Conservation (phyloP, 2,888 invertebrate species). For the Aphidius colemani region DNA sequence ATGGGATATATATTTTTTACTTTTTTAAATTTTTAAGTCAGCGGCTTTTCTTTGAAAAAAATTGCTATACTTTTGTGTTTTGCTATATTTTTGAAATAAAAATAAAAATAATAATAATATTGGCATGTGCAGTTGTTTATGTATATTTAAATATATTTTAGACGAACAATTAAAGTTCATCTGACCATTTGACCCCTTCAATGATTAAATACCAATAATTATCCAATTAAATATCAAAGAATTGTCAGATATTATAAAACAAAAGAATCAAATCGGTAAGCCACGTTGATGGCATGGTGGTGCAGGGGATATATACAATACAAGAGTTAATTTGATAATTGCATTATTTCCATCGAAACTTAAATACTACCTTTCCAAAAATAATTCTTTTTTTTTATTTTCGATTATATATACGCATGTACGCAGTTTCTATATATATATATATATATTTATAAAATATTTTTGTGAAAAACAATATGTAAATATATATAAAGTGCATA, state of each 20-base stretch:
- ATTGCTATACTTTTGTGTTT: slow-evolving; percentile 18
- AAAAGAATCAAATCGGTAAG: slow-evolving; percentile 7
- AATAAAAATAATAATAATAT: no score
- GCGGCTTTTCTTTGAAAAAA: slow-evolving; percentile 13
- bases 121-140: no score
- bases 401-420: no score
- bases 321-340: slow-evolving; percentile 56
- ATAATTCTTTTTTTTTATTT: slow-evolving; percentile 25
- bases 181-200: slow-evolving; percentile 39
- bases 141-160: slow-evolving; percentile 30
- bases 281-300: slow-evolving; percentile 23
- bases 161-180: slow-evolving; percentile 39
- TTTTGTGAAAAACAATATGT: slow-evolving; percentile 3
- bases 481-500: no score
- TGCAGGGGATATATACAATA: slow-evolving; percentile 50
- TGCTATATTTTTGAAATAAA: no score
- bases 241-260: slow-evolving; percentile 22
- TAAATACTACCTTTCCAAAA: slow-evolving; percentile 55
- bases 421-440: no score
- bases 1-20: slow-evolving; percentile 11
- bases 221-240: slow-evolving; percentile 52
- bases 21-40: slow-evolving; percentile 4
- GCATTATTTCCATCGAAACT: slow-evolving; percentile 48
- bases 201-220: slow-evolving; percentile 43
- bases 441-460: no score